Conservation (phyloP, 2,888 invertebrate genomes). For the Spisula solida region DNA sequence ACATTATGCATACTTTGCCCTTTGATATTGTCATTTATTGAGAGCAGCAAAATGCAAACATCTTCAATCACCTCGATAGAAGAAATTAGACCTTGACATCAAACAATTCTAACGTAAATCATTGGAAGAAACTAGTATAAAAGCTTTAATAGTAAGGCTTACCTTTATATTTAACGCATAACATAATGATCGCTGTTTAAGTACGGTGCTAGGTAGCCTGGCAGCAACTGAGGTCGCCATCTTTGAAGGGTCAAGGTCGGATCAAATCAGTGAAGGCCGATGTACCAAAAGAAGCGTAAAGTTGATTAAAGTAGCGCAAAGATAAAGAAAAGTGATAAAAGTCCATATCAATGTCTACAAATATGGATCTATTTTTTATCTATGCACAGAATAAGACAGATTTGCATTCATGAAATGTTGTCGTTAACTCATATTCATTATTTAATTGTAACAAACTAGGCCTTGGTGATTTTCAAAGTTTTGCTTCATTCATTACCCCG, state of each 20-base stretch:
- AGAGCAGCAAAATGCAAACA: not conserved
- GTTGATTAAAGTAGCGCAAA: not conserved
- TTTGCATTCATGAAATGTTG: too few relatives aligned
- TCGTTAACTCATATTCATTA: too few relatives aligned
- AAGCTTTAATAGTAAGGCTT: not conserved
- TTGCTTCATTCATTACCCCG: too few relatives aligned
- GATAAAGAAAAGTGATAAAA: too few relatives aligned
- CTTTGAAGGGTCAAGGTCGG: slow-evolving; percentile 47
- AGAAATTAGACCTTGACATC: not conserved
- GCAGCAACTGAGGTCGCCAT: slow-evolving; percentile 64
- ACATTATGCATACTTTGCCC: not conserved
- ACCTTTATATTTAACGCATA: slow-evolving; percentile 52
- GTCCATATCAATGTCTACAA: too few relatives aligned
- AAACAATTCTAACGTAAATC: not conserved
- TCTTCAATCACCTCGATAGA: not conserved
- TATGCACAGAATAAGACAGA: too few relatives aligned
- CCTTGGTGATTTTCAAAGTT: too few relatives aligned
- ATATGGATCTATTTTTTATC: too few relatives aligned
- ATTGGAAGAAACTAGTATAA: not conserved
- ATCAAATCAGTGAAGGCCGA: not conserved
- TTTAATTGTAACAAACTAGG: too few relatives aligned
- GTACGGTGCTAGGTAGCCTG: slow-evolving; percentile 42
- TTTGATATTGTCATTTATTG: not conserved
- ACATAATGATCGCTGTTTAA: slow-evolving; percentile 52
- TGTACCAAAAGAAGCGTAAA: not conserved